Conservation (phyloP, 2,797 vertebrate genomes). For the Silurus lanzhouensis region DNA sequence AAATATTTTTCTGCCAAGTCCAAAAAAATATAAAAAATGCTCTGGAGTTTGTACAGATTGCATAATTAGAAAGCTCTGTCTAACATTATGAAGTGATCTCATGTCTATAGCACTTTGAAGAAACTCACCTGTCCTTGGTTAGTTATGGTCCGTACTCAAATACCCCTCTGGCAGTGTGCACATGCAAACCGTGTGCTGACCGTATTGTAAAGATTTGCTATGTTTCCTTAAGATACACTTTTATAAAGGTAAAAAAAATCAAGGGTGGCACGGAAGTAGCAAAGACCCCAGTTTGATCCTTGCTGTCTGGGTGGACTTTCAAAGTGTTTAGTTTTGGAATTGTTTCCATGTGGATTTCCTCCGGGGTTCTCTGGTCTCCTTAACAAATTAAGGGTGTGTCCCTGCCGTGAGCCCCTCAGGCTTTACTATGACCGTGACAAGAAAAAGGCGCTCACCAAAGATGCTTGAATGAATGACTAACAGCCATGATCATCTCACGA, state of each 20-base stretch:
- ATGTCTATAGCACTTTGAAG: slow-evolving; percentile 5
- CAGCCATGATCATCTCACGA: neutral
- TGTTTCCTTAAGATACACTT: slow-evolving; percentile 16
- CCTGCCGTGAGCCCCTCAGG: neutral
- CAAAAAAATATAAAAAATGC: neutral
- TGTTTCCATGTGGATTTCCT: neutral
- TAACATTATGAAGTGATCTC: slow-evolving; percentile 26
- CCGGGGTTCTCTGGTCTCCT: neutral
- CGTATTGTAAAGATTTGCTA: too few species aligned
- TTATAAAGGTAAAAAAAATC: neutral
- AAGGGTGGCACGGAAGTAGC: neutral
- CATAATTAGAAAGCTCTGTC: neutral
- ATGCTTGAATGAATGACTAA: neutral
- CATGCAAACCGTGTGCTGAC: slow-evolving; percentile 11
- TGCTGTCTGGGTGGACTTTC: neutral
- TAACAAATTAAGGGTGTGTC: neutral
- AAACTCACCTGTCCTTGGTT: slow-evolving; percentile 30
- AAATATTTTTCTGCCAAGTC: neutral
- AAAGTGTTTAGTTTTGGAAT: neutral
- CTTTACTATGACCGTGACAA: neutral
- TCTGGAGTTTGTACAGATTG: neutral
- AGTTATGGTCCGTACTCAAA: slow-evolving; percentile 33
- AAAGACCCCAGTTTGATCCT: neutral
- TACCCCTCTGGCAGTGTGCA: slow-evolving; percentile 6
- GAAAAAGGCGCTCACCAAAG: neutral